Conservation (phyloP, 2,113 vertebrate species). For the Lepisosteus oculatus region DNA sequence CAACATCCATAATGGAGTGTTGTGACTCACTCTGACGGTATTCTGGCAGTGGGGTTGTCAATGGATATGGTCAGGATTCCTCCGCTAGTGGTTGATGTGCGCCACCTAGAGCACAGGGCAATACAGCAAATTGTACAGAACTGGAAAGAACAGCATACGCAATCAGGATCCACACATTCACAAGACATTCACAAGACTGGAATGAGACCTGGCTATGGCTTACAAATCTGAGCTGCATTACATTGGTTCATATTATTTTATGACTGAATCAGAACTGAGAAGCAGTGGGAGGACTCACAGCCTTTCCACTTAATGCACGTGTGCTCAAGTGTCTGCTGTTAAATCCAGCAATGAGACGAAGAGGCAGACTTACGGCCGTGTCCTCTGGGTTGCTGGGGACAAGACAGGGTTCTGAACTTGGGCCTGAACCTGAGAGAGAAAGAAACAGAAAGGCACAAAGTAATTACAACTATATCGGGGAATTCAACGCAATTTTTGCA, state of each 20-base stretch:
- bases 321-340: no score
- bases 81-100: slow-evolving; percentile 74
- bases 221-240: no score
- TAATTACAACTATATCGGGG: neutral
- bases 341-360: no score
- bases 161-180: neutral
- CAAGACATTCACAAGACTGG: no score
- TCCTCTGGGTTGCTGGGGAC: slow-evolving; percentile 55
- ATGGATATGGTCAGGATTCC: slow-evolving; percentile 91
- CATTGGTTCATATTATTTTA: no score
- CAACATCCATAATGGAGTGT: no score
- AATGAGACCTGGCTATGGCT: no score
- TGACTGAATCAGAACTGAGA: no score
- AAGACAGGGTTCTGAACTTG: slow-evolving; percentile 59
- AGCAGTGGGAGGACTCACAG: no score
- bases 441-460: neutral
- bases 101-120: slow-evolving; percentile 72
- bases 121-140: neutral
- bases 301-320: no score
- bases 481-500: neutral
- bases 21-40: slow-evolving; percentile 76
- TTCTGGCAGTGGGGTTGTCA: slow-evolving; percentile 88
- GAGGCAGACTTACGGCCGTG: slow-evolving; percentile 67
- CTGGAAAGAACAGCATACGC: neutral
- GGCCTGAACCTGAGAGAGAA: slow-evolving; percentile 65